Base-by-base conservation (phyloP, 2,797 vertebrate genomes). In the Neoniphon sammara region DNA sequence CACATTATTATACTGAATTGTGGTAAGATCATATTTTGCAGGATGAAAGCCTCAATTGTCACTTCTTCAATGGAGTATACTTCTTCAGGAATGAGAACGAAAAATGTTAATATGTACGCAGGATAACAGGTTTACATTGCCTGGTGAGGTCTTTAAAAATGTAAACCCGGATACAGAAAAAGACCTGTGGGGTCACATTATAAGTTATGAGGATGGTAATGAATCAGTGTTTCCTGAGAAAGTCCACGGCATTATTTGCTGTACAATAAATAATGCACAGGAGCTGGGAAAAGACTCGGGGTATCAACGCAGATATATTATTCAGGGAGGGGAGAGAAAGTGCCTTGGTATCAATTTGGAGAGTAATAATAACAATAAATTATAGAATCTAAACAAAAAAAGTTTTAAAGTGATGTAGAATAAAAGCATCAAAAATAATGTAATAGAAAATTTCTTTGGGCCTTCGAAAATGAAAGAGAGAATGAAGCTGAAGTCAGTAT, bases 271-370 rank as follows among this genome's bases (percentile, higher is more conserved):
- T 88, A 85, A 89, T 86, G 82, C 53, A 54, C 15, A 50, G n/a
- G 55, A 77, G 86, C 69, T 55, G 47, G 72, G 78, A 84, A 82
- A 82, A 82, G 78, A 81, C 75, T 78, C 68, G 58, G 76, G 72
- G 85, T 85, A 85, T 85, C 83, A 83, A 58, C 66, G 39, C 71
- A 67, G 78, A 82, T 84, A 80, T 77, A 88, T 88, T 83, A 85
- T 89, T 82, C 75, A 91, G 55, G 50, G 60, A 75, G 69, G 77
- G 70, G 72, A 85, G 77, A 77, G 78, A 83, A 83, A 78, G 73
- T 42, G 53, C 34, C 27, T 36, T 36, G 49, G 11, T 20, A 54
- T 54, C 61, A 25, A 47, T 67, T 68, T 23, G n/a, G 14, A 17
- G n/a, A 34, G 20, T 20, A 25, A 39, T 39, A 15, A 15, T 44